Base-by-base conservation (phyloP, 2,797 vertebrate species). In the Darevskia nairensis region DNA sequence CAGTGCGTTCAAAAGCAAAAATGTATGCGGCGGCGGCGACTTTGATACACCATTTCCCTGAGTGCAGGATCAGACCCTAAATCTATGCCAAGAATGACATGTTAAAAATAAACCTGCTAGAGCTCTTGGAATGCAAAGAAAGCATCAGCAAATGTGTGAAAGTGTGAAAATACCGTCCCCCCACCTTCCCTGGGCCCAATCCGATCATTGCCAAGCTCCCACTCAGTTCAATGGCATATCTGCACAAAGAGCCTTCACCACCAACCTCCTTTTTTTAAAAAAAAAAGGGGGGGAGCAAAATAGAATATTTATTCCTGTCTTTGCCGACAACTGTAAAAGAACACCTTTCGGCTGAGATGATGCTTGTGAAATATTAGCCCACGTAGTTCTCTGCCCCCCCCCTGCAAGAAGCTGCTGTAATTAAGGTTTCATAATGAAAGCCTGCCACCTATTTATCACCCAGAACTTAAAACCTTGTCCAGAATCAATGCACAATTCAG, bases 391-490 rank as follows among this genome's bases (percentile, higher is more conserved):
- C 21, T 35, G 64, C 61, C 35, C 17, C 35, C 74, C 32, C 17
- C 35, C 21, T 35, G 5, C 9, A 80, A 35, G 55, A 89, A 89
- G 41, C n/a, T 85, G 69, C 83, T 89, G 55, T 89, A 89, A 89
- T 89, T 89, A 89, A 41, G 72, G 61, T 83, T 88, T 68, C 44
- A 72, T 88, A 88, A 88, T 83, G 80, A 88, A 88, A 83, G 72
- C 69, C 59, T 75, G 77, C 78, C 82, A 85, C 88, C 88, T 80
- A 89, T 89, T 89, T 89, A 85, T 85, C 88, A 89, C 88, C 83
- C 77, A 81, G 77, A 89, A 85, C 69, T 85, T 85, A 85, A 89
- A 85, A 81, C 69, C 83, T 81, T 85, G 82, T 81, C 83, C 83
- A 85, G 80, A 88, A 80, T 74, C 39, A 74, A 79, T 17, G 55